These are phyloP conservation scores for Parnassius apollo DNA, from an alignment of 2,888 invertebrate genomes.

Conservation along the genomic window DNA sequence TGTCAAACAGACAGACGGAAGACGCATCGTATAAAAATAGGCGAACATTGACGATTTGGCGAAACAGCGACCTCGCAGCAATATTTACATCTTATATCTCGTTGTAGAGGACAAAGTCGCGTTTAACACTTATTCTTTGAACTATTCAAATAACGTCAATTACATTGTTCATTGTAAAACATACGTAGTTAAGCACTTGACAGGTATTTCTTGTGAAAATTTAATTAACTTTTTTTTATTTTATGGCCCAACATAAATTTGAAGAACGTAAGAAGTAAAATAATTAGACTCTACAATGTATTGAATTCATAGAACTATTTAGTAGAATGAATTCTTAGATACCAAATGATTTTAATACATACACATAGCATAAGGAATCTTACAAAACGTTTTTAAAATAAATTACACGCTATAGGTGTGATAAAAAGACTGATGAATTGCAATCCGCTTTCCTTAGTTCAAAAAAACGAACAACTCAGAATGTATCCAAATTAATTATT, in stretches of 20 bases:
- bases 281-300: no score
- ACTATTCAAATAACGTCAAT: conserved; percentile 37
- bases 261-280: background rate
- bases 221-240: background rate
- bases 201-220: background rate
- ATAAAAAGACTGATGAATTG: no score
- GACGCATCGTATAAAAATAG: conserved; percentile 71
- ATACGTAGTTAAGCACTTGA: background rate
- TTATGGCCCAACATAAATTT: background rate
- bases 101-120: conserved; percentile 45
- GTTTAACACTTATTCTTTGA: conserved; percentile 38
- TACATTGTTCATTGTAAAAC: conserved; percentile 19
- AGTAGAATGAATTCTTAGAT: no score
- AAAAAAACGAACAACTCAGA: no score
- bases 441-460: no score
- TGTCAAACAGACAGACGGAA: conserved; percentile 78
- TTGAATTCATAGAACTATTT: no score
- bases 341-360: no score
- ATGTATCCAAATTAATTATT: no score
- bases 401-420: no score
- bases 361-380: no score
- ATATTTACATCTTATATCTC: conserved; percentile 68
- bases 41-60: conserved; percentile 67
- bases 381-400: no score
- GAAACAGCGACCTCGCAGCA: conserved; percentile 69